Base-by-base conservation (phyloP, 2,797 vertebrate species). In the Tapirus indicus region DNA sequence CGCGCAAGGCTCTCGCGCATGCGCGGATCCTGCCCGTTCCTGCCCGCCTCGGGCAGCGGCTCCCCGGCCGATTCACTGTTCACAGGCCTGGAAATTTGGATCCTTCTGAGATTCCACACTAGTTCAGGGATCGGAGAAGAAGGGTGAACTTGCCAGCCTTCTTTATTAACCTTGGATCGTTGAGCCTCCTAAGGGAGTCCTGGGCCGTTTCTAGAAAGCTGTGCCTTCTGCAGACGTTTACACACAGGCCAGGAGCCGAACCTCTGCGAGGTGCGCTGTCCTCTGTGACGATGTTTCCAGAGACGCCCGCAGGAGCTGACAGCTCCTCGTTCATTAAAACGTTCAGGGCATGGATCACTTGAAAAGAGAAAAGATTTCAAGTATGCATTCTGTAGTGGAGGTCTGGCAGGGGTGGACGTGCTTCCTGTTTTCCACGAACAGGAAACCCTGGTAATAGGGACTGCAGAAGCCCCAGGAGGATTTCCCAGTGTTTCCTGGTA, bases 31-130 rank as follows among this genome's bases (percentile, higher is more conserved):
- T 1, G 12, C 35, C 64, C 7, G 4, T 38, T 5, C 38, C 32
- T 4, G 29, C 27, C 52, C 3, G 23, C 5, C 75, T 7, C 0
- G 17, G n/a, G n/a, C 44, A 12, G n/a, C 32, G 0, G 44, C 68
- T 32, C 47, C 8, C 23, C 0, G 18, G 11, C 27, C 7, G 6
- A 17, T 49, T 80, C 52, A 0, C 27, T 27, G 0, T 38, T 14
- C 2, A 3, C 32, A 16, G 88, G 20, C n/a, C 60, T 32, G 1
- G 35, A 54, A 12, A 17, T 41, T 10, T 10, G 85, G 75, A 38
- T 54, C 49, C 0, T 64, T n/a, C 27, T 3, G 35, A 56, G 88
- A n/a, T 44, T 47, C 20, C 47, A 4, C 62, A 2, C n/a, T 77
- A 35, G 75, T 66, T 62, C 56, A n/a, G 54, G 85, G 92, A 5